Evolutionary conservation across 2,113 vertebrate species (phyloP).

Genomic region (Henicopernis longicauda): DNA sequence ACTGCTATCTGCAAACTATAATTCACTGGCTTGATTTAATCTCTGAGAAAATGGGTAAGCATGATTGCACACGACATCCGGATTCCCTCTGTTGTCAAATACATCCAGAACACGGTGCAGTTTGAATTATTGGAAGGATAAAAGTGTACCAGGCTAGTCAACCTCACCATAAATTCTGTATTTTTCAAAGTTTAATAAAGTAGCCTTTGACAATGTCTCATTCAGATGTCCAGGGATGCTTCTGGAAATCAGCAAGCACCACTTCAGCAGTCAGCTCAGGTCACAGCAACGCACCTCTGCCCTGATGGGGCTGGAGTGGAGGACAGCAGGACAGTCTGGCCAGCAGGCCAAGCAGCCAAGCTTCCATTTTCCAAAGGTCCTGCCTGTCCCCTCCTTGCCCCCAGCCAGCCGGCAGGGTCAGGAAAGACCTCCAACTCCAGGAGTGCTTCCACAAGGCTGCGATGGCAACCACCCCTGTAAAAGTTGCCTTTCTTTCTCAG

Average conservation of each 20-base stretch:
- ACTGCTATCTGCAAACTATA: not conserved
- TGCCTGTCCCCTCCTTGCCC: too few relatives aligned
- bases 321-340: not conserved
- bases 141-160: fast-evolving
- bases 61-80: not conserved
- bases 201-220: fast-evolving
- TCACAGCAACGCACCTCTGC: not conserved
- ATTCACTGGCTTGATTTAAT: not conserved
- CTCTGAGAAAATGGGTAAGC: not conserved
- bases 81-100: not conserved
- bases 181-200: not conserved
- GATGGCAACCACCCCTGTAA: fast-evolving
- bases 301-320: not conserved
- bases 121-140: not conserved
- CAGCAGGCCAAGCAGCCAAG: fast-evolving
- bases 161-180: fast-evolving
- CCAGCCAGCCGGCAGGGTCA: not conserved
- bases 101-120: not conserved
- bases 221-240: not conserved
- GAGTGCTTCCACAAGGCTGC: not conserved
- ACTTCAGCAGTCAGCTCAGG: not conserved
- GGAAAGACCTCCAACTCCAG: not conserved
- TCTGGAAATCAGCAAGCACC: not conserved
- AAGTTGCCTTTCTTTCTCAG: fast-evolving
- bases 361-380: not conserved